Base-by-base conservation (phyloP, 2,888 invertebrate genomes). In the Caenorhabditis sp. region DNA sequence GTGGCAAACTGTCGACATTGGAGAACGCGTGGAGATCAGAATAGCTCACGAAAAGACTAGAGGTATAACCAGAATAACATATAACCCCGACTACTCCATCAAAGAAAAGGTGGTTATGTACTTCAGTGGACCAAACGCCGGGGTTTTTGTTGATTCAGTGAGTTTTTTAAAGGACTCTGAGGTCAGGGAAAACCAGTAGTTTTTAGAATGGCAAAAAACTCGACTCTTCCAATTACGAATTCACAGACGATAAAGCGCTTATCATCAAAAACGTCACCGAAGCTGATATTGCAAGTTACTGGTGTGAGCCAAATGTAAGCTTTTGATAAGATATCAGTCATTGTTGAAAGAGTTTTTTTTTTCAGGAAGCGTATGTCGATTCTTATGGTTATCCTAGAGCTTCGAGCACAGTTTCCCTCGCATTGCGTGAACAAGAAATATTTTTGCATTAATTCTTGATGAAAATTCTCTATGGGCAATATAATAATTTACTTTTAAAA, bases 191-290 rank as follows among this genome's bases (percentile, higher is more conserved):
- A n/a, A n/a, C n/a, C n/a, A n/a, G n/a, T n/a, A n/a, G n/a, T n/a
- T n/a, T 62, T 31, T 31, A 63, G 62, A 54, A 63, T 20, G 62
- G 62, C 31, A 53, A 26, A 0, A 54, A 63, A 54, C n/a, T 63
- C 38, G 56, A 56, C 8, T 36, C 38, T 36, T 36, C 53, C 4
- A 63, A 53, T 23, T 38, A 54, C n/a, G 56, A 63, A 56, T 31
- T 63, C 12, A 54, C 21, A 23, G 10, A 21, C 1, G 21, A 63
- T 20, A 36, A 36, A 38, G n/a, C 17, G 5, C 63, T 72, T 5
- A 38, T 72, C 62, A 72, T 72, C 68, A 72, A 72, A 65, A 72
- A 72, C 59, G 65, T 68, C 59, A 26, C 67, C 31, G 61, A 65
- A 38, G 72, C 68, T 43, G 72, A 72, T 65, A 62, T 58, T 25